Conservation (phyloP, 2,113 vertebrate genomes). For the Peromyscus californicus region DNA sequence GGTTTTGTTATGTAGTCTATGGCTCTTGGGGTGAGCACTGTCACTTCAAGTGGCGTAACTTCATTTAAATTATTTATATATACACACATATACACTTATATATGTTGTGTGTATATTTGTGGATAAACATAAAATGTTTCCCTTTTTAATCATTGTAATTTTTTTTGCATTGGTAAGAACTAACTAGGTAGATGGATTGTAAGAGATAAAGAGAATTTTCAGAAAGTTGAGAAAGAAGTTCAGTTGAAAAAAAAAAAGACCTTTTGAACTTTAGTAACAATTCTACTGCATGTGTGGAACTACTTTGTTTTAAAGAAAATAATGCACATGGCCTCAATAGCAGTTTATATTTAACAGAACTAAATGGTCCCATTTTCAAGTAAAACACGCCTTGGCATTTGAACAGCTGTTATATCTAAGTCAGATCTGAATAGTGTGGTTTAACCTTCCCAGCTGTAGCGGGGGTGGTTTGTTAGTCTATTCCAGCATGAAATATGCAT, state of each 20-base stretch:
- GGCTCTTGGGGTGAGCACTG: background rate
- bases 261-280: slow-evolving; percentile 38
- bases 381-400: slow-evolving; percentile 79
- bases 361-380: slow-evolving; percentile 81
- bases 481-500: slow-evolving; percentile 81
- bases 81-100: background rate
- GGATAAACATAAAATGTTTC: background rate
- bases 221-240: slow-evolving; percentile 47
- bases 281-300: slow-evolving; percentile 36
- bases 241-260: background rate
- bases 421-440: slow-evolving; percentile 78
- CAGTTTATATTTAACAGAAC: slow-evolving; percentile 80
- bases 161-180: background rate
- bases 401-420: slow-evolving; percentile 80
- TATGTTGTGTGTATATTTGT: background rate
- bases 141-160: background rate
- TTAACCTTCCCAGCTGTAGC: slow-evolving; percentile 83
- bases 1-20: background rate
- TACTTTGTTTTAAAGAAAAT: slow-evolving; percentile 22
- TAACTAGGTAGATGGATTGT: background rate
- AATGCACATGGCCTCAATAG: slow-evolving; percentile 61
- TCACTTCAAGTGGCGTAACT: background rate
- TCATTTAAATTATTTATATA: background rate
- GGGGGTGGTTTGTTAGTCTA: slow-evolving; percentile 77
- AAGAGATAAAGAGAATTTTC: slow-evolving; percentile 28